Percentiles rank a stretch among this genome's conserved stretches.
Evolutionary conservation across 2,113 vertebrate genomes (phyloP).

Genomic region (Progne subis): DNA sequence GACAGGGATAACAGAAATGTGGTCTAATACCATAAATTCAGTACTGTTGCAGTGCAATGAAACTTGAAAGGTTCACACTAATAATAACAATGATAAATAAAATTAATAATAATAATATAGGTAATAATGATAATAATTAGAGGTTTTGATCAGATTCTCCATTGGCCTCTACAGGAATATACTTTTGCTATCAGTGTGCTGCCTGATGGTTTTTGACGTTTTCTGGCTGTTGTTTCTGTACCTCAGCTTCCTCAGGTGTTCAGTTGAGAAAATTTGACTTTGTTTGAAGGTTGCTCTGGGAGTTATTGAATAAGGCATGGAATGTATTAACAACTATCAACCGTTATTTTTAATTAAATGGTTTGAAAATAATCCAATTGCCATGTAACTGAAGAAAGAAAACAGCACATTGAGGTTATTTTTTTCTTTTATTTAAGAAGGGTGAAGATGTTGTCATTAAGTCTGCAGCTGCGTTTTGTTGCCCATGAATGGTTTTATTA

Average conservation of each 20-base stretch:
- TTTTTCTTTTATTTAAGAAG: background rate
- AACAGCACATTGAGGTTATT: background rate
- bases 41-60: background rate
- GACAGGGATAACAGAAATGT: background rate
- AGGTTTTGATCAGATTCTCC: background rate
- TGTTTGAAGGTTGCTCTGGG: background rate
- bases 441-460: background rate
- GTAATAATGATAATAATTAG: background rate
- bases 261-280: background rate
- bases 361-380: constrained; percentile 17
- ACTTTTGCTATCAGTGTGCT: background rate
- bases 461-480: background rate
- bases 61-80: background rate
- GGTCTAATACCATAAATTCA: background rate
- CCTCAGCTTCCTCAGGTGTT: background rate
- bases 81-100: background rate
- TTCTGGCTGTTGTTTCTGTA: background rate
- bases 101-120: background rate
- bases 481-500: background rate
- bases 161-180: background rate
- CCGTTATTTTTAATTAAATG: background rate
- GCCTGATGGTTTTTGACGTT: background rate
- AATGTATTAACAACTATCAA: background rate
- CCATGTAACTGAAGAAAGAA: background rate
- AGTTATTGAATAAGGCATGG: background rate